Base-by-base conservation (phyloP, 2,888 invertebrate species). In the Nesidiocoris tenuis region DNA sequence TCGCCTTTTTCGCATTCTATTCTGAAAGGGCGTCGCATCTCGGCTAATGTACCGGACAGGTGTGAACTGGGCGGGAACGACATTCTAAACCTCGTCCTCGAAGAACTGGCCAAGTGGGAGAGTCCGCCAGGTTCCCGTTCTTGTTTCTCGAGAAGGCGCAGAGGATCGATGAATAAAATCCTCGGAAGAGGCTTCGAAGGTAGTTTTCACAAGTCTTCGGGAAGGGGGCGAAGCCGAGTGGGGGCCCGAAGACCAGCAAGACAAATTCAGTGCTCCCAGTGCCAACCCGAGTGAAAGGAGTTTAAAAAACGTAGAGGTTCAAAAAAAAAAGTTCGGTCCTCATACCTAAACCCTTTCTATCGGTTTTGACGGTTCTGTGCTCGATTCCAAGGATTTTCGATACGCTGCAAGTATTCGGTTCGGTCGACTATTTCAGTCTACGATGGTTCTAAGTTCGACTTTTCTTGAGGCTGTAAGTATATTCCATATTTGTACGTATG, bases 371-470 rank as follows among this genome's bases (percentile, higher is more conserved):
- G n/a, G n/a, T n/a, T n/a, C n/a, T 39, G 39, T 39, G 39, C 3
- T 39, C 12, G 3, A 7, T 39, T 39, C 39, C 5, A 39, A 39
- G 5, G 3, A 12, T 39, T 39, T 19, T 55, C 18, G 2, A 17
- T 16, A 7, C 12, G 54, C 2, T 66, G 17, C 1, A 17, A 24
- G 12, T 39, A 19, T 21, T 24, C 19, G 19, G 17, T 54, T n/a
- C 66, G n/a, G 39, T 55, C 2, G 5, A 9, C 1, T 54, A 9
- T 17, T 18, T 12, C 56, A 2, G 16, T 56, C 21, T n/a, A 67
- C n/a, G 56, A 67, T 67, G 67, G 67, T 67, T 56, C 16, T 67
- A 19, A 67, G 67, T 23, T 56, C 67, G 67, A 67, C 12, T 55
- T 67, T 67, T 55, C 54, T 67, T 56, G 67, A 67, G n/a, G 55